A percentile compares a stretch with the other conserved stretches of the same genome.
Evolutionary conservation across 1,140 invertebrate genomes (phyloP).

Genomic region (Lucilia cuprina): DNA sequence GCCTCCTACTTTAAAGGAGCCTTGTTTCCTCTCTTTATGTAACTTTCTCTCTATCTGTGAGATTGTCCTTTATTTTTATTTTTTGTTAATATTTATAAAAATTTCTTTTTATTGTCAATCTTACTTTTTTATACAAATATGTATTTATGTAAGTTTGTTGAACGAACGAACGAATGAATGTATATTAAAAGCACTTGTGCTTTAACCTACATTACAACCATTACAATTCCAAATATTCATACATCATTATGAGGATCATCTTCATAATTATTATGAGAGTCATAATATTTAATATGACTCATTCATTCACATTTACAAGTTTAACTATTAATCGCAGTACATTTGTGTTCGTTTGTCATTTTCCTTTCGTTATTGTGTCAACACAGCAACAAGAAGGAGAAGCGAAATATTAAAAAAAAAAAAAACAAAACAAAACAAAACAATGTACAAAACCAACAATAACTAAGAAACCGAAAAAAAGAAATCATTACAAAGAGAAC

Average conservation of each 20-base stretch:
- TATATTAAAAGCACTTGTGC: neutral
- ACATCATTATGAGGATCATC: neutral
- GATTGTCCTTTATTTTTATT: too few relatives aligned
- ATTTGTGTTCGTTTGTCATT: slow-evolving; percentile 11
- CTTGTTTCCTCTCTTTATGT: neutral
- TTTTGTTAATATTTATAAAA: too few relatives aligned
- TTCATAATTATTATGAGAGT: neutral
- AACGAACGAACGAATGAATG: too few relatives aligned
- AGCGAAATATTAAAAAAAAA: neutral
- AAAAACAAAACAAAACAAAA: neutral
- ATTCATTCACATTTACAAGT: neutral
- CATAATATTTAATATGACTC: neutral
- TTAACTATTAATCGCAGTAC: neutral
- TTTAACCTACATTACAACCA: neutral
- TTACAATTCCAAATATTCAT: neutral
- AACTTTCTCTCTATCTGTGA: neutral
- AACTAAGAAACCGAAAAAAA: neutral
- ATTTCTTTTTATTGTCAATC: too few relatives aligned
- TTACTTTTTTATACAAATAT: neutral
- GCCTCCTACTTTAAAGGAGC: too few relatives aligned
- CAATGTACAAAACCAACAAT: neutral
- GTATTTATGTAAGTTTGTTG: neutral
- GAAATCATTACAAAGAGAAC: neutral
- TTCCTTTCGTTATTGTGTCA: slow-evolving; percentile 45
- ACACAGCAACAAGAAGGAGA: slow-evolving; percentile 41